phyloP scores from a whole-genome alignment of 2,113 vertebrate species.

The Eleginops maclovinus region DNA sequence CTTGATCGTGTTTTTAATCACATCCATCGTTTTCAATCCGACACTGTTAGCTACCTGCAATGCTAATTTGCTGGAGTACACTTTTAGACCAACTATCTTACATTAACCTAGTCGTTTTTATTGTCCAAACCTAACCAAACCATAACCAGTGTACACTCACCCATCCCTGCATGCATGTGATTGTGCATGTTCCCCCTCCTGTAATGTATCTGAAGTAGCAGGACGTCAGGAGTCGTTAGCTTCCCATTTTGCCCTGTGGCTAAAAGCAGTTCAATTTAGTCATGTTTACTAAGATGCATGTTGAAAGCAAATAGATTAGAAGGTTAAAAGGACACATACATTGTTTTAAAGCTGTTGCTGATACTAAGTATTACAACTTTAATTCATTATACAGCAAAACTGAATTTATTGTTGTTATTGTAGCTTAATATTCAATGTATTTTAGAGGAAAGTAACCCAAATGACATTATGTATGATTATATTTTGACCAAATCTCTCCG shows the following conservation, averaged over 20 bases:
- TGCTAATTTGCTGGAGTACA: neutral
- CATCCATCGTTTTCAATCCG: neutral
- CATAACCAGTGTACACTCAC: neutral
- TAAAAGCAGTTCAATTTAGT: neutral
- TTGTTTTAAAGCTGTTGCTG: neutral
- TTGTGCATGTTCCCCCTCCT: neutral
- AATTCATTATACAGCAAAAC: neutral
- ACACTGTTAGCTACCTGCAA: neutral
- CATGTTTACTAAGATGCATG: constrained; percentile 19
- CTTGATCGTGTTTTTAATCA: neutral
- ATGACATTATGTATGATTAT: neutral
- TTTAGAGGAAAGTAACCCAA: neutral
- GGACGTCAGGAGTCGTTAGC: constrained; percentile 22
- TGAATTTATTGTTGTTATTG: neutral
- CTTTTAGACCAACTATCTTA: neutral
- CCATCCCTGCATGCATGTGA: neutral
- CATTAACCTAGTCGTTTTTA: neutral
- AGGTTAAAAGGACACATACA: too few species aligned
- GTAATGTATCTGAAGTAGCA: constrained; percentile 10
- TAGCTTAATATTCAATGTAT: neutral
- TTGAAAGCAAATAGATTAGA: neutral
- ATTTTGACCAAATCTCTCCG: constrained; percentile 3
- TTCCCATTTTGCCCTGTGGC: neutral
- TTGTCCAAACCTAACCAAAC: neutral
- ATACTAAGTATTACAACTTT: neutral